These are phyloP conservation scores for human DNA, from an alignment of 2,113 vertebrate genomes.

Conservation along the genomic window DNA sequence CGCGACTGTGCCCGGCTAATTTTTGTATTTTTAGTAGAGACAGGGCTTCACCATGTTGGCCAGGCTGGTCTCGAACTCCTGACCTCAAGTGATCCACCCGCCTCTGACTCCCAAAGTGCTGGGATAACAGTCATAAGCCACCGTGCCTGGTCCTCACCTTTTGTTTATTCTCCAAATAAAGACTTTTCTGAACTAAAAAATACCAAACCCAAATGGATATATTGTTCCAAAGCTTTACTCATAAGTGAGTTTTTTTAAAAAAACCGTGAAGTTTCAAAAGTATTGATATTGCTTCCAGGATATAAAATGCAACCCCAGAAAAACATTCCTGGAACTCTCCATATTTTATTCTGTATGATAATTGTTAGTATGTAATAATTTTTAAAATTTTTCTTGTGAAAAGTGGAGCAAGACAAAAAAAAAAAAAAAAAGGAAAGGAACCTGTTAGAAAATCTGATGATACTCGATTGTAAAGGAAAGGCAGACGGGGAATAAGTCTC, in stretches of 20 bases:
- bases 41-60: too few relatives aligned
- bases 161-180: slow-evolving; percentile 7
- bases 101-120: too few relatives aligned
- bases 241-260: neutral
- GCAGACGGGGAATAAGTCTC: neutral
- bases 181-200: neutral
- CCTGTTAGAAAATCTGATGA: neutral
- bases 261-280: neutral
- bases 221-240: neutral
- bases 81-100: too few relatives aligned
- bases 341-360: slow-evolving; percentile 6
- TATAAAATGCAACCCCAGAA: neutral
- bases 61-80: too few relatives aligned
- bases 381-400: neutral
- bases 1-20: too few relatives aligned
- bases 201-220: neutral
- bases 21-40: too few relatives aligned
- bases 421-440: neutral
- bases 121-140: too few relatives aligned
- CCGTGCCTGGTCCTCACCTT: neutral
- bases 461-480: neutral
- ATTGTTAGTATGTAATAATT: neutral
- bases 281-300: neutral
- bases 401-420: neutral
- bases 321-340: neutral